A percentile compares a stretch with the other conserved stretches of the same genome.
Conservation (phyloP, 2,113 vertebrate species). For the Quiscalus mexicanus region DNA sequence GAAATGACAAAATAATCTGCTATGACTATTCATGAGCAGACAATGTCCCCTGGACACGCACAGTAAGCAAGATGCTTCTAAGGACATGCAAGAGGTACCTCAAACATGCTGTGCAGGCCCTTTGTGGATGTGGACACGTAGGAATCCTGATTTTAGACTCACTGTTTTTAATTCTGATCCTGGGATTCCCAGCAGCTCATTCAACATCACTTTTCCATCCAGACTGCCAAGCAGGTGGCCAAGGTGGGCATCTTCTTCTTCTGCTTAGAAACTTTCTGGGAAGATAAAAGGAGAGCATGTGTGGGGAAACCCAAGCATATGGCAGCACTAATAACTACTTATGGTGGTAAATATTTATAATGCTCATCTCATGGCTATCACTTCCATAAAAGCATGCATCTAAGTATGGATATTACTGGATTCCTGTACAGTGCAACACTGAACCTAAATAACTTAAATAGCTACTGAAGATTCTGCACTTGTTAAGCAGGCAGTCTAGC, state of each 20-base stretch:
- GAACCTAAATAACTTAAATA: background rate
- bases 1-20: background rate
- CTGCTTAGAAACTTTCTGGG: background rate
- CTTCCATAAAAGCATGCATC: background rate
- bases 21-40: background rate
- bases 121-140: rapidly evolving
- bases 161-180: background rate
- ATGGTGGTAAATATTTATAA: background rate
- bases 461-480: background rate
- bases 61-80: background rate
- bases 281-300: background rate
- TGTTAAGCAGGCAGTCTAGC: background rate
- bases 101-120: rapidly evolving
- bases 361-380: background rate
- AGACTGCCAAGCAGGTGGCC: background rate
- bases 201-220: background rate
- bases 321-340: background rate
- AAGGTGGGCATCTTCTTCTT: background rate
- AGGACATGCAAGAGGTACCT: background rate
- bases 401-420: background rate
- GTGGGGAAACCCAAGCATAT: background rate
- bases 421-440: background rate
- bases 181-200: background rate
- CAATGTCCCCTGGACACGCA: background rate
- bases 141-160: background rate